These are phyloP conservation scores for Rhineura floridana DNA, from an alignment of 2,113 vertebrate genomes.

Conservation along the genomic window DNA sequence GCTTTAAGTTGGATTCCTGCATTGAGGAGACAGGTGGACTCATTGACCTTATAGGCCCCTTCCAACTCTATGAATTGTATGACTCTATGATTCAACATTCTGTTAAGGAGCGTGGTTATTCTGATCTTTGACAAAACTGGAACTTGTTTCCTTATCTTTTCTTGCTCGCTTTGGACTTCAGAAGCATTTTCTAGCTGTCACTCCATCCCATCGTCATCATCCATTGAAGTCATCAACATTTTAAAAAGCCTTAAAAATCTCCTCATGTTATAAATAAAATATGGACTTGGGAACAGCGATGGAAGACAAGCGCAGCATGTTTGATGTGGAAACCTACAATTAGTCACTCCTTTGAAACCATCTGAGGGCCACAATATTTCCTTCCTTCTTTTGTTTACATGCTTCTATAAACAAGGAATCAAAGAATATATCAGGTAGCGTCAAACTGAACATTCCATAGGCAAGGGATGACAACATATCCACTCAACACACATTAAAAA, in stretches of 20 bases:
- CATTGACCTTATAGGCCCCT: too few relatives aligned
- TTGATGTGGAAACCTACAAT: conserved; percentile 50
- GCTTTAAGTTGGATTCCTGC: too few relatives aligned
- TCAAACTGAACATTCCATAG: conserved; percentile 43
- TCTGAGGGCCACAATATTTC: conserved; percentile 18
- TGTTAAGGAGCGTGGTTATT: conserved; percentile 1
- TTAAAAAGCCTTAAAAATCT: conserved; percentile 72
- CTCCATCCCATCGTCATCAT: conserved; percentile 62
- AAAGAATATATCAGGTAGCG: conserved; percentile 39
- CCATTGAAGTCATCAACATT: conserved; percentile 74
- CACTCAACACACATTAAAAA: conserved; percentile 51
- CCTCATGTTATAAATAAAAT: conserved; percentile 70
- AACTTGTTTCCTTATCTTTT: background rate
- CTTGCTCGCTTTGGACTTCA: conserved; percentile 15
- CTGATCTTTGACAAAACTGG: conserved; percentile 26
- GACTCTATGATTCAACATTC: background rate
- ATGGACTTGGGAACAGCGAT: conserved; percentile 59
- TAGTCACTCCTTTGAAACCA: conserved; percentile 35
- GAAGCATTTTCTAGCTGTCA: conserved; percentile 34
- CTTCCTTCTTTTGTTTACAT: conserved; percentile 1
- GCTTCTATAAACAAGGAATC: conserved; percentile 18
- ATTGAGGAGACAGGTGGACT: too few relatives aligned
- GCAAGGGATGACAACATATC: conserved; percentile 1
- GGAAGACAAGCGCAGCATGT: conserved; percentile 61
- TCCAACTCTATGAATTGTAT: too few relatives aligned